Conservation (phyloP, 92 coral and sea anemone species). For the Heliopora coerulea region DNA sequence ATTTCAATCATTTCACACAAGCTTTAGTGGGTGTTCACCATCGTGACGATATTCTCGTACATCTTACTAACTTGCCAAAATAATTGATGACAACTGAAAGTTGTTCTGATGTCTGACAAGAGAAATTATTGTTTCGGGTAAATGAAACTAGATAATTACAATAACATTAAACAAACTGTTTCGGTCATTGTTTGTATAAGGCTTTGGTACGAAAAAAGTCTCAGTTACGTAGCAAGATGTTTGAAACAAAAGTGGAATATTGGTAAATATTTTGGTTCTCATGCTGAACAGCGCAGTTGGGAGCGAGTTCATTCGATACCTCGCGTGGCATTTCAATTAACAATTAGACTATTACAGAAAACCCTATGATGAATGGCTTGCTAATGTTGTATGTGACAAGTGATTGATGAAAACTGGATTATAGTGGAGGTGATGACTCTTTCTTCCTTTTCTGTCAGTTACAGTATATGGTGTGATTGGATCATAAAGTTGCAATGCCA, state of each 20-base stretch:
- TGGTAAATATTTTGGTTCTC: slow-evolving; percentile 37
- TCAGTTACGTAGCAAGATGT: neutral
- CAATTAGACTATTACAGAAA: slow-evolving; percentile 21
- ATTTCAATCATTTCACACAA: neutral
- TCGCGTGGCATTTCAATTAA: slow-evolving; percentile 38
- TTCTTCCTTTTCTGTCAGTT: slow-evolving; percentile 1
- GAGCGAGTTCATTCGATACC: slow-evolving; percentile 28
- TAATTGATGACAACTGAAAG: neutral
- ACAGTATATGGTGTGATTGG: too few species aligned
- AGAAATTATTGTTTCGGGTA: slow-evolving; percentile 23
- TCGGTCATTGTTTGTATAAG: slow-evolving; percentile 19
- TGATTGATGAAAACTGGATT: slow-evolving; percentile 35
- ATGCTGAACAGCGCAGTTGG: slow-evolving; percentile 41
- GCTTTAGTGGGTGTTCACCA: neutral
- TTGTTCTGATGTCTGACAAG: slow-evolving; percentile 16
- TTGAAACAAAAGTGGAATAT: slow-evolving; percentile 17
- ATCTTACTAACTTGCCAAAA: neutral
- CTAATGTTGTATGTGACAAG: slow-evolving; percentile 35
- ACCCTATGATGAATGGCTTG: slow-evolving; percentile 33
- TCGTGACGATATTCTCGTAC: neutral
- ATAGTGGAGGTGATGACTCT: slow-evolving; percentile 25
- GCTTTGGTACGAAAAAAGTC: neutral
- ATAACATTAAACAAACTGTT: slow-evolving; percentile 32
- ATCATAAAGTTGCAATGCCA: too few species aligned
- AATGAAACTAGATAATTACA: slow-evolving; percentile 28